These are phyloP conservation scores for Cerastis rubricosa DNA, from an alignment of 2,888 invertebrate species.

Conservation along the genomic window DNA sequence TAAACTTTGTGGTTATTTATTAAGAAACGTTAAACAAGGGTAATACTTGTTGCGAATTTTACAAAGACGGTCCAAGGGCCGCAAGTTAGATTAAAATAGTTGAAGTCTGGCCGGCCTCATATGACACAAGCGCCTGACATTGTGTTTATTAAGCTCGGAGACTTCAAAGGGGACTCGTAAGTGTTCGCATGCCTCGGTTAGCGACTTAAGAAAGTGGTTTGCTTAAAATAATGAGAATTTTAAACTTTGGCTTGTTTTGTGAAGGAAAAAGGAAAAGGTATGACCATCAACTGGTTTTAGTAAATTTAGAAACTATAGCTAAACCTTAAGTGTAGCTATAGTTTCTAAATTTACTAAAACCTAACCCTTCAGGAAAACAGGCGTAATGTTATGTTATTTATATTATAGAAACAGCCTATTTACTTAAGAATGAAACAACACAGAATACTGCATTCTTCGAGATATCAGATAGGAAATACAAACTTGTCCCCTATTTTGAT, in stretches of 20 bases:
- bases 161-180: slow-evolving; percentile 47
- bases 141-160: slow-evolving; percentile 68
- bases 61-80: slow-evolving; percentile 75
- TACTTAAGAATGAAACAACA: not conserved
- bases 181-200: slow-evolving; percentile 32
- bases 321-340: too few relatives aligned
- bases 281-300: not conserved
- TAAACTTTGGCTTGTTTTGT: slow-evolving; percentile 10
- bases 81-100: slow-evolving; percentile 87
- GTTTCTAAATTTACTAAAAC: too few relatives aligned
- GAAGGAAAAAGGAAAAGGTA: not conserved
- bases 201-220: slow-evolving; percentile 29
- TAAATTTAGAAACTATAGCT: not conserved
- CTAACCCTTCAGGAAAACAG: not conserved
- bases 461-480: slow-evolving; percentile 1
- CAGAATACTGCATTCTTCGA: not conserved
- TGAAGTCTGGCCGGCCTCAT: slow-evolving; percentile 72
- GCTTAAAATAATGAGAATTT: slow-evolving; percentile 38
- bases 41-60: slow-evolving; percentile 77
- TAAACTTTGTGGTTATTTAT: slow-evolving; percentile 77
- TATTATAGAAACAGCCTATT: not conserved
- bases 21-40: slow-evolving; percentile 80
- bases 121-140: slow-evolving; percentile 67
- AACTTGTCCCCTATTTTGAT: slow-evolving; percentile 16
- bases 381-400: not conserved